Evolutionary conservation across 2,113 vertebrate species (phyloP).

Genomic region (Papio anubis): DNA sequence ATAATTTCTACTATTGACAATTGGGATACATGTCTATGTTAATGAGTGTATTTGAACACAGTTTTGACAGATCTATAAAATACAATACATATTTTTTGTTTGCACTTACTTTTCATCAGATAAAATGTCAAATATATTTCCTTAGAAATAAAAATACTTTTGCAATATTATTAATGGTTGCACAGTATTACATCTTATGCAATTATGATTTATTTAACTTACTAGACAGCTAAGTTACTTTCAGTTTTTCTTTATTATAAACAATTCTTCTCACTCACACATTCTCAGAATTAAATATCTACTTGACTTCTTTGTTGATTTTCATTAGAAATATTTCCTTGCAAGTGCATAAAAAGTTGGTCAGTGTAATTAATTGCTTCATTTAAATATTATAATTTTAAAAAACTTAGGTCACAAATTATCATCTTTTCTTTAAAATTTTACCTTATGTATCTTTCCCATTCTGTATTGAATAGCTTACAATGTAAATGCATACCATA

Average conservation of each 20-base stretch:
- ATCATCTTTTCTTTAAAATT: slow-evolving; percentile 28
- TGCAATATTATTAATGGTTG: not conserved
- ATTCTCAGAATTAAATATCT: not conserved
- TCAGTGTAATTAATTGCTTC: not conserved
- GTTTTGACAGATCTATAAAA: slow-evolving; percentile 21
- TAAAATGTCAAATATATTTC: slow-evolving; percentile 36
- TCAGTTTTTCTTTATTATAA: slow-evolving; percentile 17
- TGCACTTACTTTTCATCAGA: not conserved
- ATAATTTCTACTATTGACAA: not conserved
- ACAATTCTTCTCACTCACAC: not conserved
- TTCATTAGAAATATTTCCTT: slow-evolving; percentile 36
- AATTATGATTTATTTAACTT: slow-evolving; percentile 30
- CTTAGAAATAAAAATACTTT: slow-evolving; percentile 17
- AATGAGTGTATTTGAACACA: not conserved
- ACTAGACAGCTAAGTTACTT: slow-evolving; percentile 10
- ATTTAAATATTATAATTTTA: slow-evolving; percentile 33
- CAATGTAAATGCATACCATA: not conserved
- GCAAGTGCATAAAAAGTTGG: not conserved
- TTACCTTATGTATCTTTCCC: not conserved
- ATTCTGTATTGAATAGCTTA: not conserved
- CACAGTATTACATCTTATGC: not conserved
- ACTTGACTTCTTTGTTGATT: not conserved
- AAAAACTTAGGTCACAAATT: not conserved
- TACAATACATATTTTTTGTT: not conserved
- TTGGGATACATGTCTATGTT: not conserved